phyloP scores from a whole-genome alignment of 2,113 vertebrate genomes.

The Cebidichthys violaceus region DNA sequence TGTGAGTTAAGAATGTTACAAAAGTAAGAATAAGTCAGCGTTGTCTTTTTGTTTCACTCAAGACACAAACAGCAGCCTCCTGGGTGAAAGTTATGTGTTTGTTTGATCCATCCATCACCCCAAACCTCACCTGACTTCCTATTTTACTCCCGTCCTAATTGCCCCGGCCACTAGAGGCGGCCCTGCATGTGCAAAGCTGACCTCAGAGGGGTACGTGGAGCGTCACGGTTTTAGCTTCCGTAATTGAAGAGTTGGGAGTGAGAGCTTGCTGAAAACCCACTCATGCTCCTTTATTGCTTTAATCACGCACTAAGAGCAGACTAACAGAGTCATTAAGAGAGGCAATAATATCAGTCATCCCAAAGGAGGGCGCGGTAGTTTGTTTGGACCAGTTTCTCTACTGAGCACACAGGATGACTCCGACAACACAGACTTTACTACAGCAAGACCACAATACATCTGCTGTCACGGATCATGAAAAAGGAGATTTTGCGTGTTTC shows the following conservation, averaged over 20 bases:
- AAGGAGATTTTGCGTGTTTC: background rate
- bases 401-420: background rate
- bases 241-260: background rate
- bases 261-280: background rate
- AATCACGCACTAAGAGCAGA: conserved; percentile 11
- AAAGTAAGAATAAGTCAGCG: background rate
- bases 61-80: background rate
- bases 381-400: conserved; percentile 1
- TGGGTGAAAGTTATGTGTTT: background rate
- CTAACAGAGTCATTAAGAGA: conserved; percentile 5
- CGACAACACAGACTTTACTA: background rate
- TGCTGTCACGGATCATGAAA: background rate
- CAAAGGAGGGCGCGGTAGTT: background rate
- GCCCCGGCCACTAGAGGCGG: background rate
- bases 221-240: background rate
- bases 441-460: background rate
- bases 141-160: background rate
- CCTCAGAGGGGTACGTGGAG: background rate
- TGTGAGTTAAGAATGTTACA: background rate
- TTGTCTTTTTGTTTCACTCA: background rate
- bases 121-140: background rate
- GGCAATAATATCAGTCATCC: conserved; percentile 1
- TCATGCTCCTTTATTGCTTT: conserved; percentile 5
- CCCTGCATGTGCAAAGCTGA: background rate
- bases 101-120: background rate